Evolutionary conservation across 2,888 invertebrate genomes (phyloP), one percentile per base, ranked within the genome.

Genomic region (Drosophila mulleri): DNA sequence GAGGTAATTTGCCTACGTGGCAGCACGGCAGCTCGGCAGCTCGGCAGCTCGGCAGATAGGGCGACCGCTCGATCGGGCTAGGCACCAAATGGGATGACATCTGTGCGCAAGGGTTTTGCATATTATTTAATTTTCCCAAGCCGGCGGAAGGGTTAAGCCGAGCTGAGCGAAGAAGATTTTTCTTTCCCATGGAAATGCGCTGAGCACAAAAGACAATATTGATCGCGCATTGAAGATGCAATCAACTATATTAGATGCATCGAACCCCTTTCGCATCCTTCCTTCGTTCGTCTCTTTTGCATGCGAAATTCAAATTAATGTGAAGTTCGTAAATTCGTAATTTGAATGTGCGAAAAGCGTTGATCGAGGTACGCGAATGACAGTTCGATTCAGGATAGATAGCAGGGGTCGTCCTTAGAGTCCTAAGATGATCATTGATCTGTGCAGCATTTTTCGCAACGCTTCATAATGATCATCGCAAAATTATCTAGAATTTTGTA

Each of bases 111-210:
- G 63, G 69, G 84, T 60, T 66, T 66, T 67, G 90, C 90, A 88
- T 89, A 90, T 80, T 89, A 88, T 91, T 91, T 91, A 91, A 91
- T 83, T 89, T 90, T 83, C 88, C 88, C 89, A 84, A 78, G 89
- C 77, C 67, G 29, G 18, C 42, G 45, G 57, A 85, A 82, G 85
- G 88, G 77, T 75, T 82, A 75, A 68, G 73, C 50, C 16, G 20
- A 32, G 45, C 65, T 16, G 20, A 32, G 45, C 65, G 42, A 47
- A 54, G 78, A 78, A 65, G 84, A 81, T 57, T 84, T 91, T 90
- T 83, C 82, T 89, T 91, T 91, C 91, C 91, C 91, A 91, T 91
- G 91, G 75, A 91, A 91, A 91, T 90, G 73, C 60, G 70, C 71
- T 85, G 77, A 83, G 81, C 89, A 90, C 77, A 88, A 90, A 89